A percentile compares a stretch with the other conserved stretches of the same genome.
Conservation (phyloP, 2,888 invertebrate genomes). For the Melanchra persicariae region DNA sequence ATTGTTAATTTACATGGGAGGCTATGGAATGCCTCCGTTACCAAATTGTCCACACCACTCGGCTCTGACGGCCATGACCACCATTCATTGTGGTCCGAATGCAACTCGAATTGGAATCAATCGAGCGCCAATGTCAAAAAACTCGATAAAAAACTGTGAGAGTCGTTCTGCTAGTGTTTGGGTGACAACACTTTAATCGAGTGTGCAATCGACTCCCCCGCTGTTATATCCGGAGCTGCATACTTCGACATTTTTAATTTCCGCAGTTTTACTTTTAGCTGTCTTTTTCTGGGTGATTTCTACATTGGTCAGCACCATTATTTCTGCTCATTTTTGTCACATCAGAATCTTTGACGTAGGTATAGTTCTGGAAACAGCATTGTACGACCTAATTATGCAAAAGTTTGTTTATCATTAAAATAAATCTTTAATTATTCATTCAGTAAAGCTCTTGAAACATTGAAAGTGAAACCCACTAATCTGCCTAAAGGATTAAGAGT, state of each 20-base stretch:
- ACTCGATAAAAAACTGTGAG: constrained; percentile 82
- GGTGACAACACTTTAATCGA: constrained; percentile 79
- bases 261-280: constrained; percentile 45
- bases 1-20: constrained; percentile 76
- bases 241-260: constrained; percentile 65
- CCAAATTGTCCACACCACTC: constrained; percentile 78
- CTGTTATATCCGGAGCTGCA: constrained; percentile 67
- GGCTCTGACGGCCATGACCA: constrained; percentile 82
- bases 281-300: not conserved
- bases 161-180: constrained; percentile 78
- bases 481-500: constrained; percentile 63
- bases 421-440: not conserved
- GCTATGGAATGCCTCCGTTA: constrained; percentile 63
- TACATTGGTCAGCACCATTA: not conserved
- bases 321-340: not conserved
- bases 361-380: not conserved
- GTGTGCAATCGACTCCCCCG: constrained; percentile 74
- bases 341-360: not conserved
- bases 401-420: not conserved
- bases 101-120: constrained; percentile 82
- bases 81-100: constrained; percentile 78
- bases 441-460: not conserved
- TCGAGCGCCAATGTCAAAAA: constrained; percentile 82
- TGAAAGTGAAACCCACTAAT: constrained; percentile 28
- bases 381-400: not conserved